Evolutionary conservation across 1,140 invertebrate genomes (phyloP), one percentile per base, ranked within the genome.

Genomic region (Drosophila sp.): DNA sequence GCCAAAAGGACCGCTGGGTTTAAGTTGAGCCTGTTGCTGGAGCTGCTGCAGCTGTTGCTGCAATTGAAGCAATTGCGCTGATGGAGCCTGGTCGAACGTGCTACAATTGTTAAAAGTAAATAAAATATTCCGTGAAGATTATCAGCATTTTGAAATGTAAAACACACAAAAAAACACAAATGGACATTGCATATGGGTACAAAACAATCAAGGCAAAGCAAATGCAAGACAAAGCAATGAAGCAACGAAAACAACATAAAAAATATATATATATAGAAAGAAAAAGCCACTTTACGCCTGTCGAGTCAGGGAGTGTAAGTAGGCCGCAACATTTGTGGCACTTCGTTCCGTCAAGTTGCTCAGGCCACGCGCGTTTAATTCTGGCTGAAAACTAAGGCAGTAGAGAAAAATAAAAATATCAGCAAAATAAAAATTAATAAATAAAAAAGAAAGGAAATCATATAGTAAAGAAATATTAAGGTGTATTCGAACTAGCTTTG

Each of bases 1-100:
- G 10, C 95, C 94, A 86, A 96, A 96, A 6, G 95, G 95, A 47
- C 95, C 96, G 0, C 93, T 93, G 17, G 91, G 76, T 33, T 71
- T 70, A 11, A 76, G 72, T 47, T 78, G 74, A n/a, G 70, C 73
- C 62, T 89, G 90, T 23, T 87, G 80, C 32, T 84, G 78, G 29
- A 84, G 70, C 27, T 84, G 71, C 23, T 69, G 60, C 55, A 78
- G 32, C 47, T 84, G 90, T 44, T 89, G 84, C 41, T 89, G 85
- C 4, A 89, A 55, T 17, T 79, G 78, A 2, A 79, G 57, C 29
- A 90, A 67, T 33, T 90, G 82, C 5, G 80, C 69, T 6, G 83
- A 84, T 1, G 82, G 76, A 0, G 83, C 72, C 62, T 91, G 91
- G 62, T 92, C 91, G 41, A 92, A 92, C 1, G 91, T 92, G 25